Evolutionary conservation across 2,888 invertebrate genomes (phyloP).

Genomic region (Drosophila imparisetae): DNA sequence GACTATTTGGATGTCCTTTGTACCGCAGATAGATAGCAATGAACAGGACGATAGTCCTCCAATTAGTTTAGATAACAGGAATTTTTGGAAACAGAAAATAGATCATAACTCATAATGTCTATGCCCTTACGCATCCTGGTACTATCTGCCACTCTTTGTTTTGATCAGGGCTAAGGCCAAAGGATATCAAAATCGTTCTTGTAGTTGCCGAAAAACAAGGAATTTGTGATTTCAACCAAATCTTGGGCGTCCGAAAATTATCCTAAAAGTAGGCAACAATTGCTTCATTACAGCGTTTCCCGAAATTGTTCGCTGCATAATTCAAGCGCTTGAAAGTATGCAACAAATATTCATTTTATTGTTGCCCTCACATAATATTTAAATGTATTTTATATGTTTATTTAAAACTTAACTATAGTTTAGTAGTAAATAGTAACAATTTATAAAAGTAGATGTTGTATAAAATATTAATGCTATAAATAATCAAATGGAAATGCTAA

Average conservation of each 20-base stretch:
- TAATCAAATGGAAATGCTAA: conserved; percentile 36
- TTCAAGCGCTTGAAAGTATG: neutral
- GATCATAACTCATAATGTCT: too few species aligned
- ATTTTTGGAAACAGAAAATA: too few species aligned
- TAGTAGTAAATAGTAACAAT: neutral
- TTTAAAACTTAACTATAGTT: neutral
- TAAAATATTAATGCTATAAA: conserved; percentile 43
- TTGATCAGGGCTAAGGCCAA: neutral
- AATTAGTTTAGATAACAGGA: neutral
- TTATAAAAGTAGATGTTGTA: conserved; percentile 2
- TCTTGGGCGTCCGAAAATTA: neutral
- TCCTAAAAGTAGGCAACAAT: neutral
- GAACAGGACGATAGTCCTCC: neutral
- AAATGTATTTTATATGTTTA: neutral
- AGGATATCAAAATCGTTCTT: neutral
- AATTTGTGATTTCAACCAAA: neutral
- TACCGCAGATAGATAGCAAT: neutral
- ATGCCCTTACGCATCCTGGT: neutral
- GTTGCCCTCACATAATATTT: neutral
- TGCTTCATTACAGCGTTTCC: neutral
- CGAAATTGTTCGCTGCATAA: neutral
- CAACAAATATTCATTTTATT: neutral
- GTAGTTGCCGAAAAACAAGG: neutral
- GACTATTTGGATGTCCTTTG: neutral
- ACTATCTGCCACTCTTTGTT: neutral